Evolutionary conservation across 2,888 invertebrate genomes (phyloP), one percentile per base, ranked within the genome.

Genomic region (Cylloceria caligata): DNA sequence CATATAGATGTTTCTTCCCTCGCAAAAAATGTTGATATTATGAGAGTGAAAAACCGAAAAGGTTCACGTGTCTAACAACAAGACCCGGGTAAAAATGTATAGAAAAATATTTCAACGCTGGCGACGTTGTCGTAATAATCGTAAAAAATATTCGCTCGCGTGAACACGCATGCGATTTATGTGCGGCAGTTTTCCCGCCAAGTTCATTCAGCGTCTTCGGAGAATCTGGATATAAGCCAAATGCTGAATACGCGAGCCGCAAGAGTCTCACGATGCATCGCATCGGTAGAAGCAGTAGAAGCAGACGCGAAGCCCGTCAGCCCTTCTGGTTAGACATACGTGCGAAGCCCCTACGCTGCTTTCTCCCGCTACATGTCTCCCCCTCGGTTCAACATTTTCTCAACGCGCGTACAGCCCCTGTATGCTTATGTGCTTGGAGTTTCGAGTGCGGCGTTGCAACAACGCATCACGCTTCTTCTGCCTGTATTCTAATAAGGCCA

Each of bases 141-240:
- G 52, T 30, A 30, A n/a, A 11, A 60, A 64, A 24, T 27, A 36
- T 55, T n/a, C 27, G 30, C 30, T 30, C 36, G 24, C 19, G 24
- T 62, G 47, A 11, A 13, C 79, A 75, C 21, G 62, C 65, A 80
- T 57, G 27, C 13, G 3, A 52, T 34, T 1, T 1, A 34, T 67
- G 67, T 21, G 42, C 21, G 88, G 9, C 86, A 87, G 88, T 88
- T 91, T 92, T 91, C 91, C 90, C 91, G 91, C 91, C 91, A 91
- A 90, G 87, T 91, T 91, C 92, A 92, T 91, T 91, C 90, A 91
- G 88, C 87, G 86, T 89, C 89, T 90, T 86, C 52, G 60, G 72
- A 45, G 52, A 83, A 71, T 87, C 88, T 91, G 91, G 92, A 91
- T 88, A 83, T 86, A 89, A 89, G 92, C 92, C 92, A 92, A 92